These are phyloP conservation scores for Papilio aristodemus DNA, from an alignment of 1,140 invertebrate species.

Conservation along the genomic window DNA sequence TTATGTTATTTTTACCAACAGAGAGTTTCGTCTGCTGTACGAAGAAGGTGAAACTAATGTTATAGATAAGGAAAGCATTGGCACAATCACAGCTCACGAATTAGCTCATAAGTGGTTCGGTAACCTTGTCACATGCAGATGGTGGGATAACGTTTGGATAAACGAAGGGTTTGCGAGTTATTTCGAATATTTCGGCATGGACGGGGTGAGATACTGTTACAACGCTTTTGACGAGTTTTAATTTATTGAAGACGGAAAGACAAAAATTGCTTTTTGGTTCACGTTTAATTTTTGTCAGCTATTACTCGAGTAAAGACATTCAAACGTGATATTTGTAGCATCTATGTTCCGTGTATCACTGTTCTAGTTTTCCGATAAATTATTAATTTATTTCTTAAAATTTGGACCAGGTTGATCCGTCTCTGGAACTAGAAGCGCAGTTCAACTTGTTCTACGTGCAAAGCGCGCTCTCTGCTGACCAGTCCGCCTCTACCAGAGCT, in stretches of 20 bases:
- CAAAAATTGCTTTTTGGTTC: too few species aligned
- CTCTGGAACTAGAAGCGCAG: slow-evolving; percentile 60
- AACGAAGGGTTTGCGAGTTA: slow-evolving; percentile 92
- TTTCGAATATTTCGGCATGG: slow-evolving; percentile 85
- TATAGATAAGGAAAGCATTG: slow-evolving; percentile 70
- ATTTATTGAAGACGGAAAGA: too few species aligned
- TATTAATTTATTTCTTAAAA: slow-evolving; percentile 21
- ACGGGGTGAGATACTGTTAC: slow-evolving; percentile 73
- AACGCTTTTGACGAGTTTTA: not conserved
- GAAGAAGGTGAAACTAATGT: slow-evolving; percentile 63
- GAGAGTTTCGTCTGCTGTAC: slow-evolving; percentile 65
- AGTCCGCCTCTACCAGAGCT: slow-evolving; percentile 52
- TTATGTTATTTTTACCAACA: slow-evolving; percentile 34
- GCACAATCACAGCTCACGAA: slow-evolving; percentile 80
- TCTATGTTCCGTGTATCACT: too few species aligned
- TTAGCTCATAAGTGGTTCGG: slow-evolving; percentile 82
- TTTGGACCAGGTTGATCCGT: slow-evolving; percentile 51
- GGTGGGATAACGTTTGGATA: slow-evolving; percentile 85
- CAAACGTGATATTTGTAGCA: too few species aligned
- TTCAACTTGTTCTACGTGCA: slow-evolving; percentile 69
- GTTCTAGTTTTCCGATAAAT: too few species aligned
- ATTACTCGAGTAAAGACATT: too few species aligned
- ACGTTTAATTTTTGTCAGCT: too few species aligned
- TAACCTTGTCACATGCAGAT: slow-evolving; percentile 80
- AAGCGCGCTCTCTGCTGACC: slow-evolving; percentile 61